Base-by-base conservation (phyloP, 2,888 invertebrate genomes). In the Drosophila siamana region DNA sequence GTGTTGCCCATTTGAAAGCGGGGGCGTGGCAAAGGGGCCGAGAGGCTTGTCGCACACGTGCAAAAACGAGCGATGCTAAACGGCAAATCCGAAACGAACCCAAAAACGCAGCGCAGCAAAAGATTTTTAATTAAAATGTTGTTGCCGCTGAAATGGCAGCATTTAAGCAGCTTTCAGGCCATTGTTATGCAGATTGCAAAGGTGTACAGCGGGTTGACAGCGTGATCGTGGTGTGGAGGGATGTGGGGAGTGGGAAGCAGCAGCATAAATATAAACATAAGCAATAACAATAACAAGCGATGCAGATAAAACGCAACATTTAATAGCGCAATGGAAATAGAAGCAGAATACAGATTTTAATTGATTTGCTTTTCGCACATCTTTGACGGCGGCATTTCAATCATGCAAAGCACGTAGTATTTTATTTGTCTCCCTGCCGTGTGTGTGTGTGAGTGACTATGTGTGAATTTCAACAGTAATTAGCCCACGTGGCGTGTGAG, bases 61-160 rank as follows among this genome's bases (percentile, higher is more conserved):
- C 62, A 70, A 70, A 66, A 46, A 22, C n/a, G 40, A n/a, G 30
- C 41, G 30, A 69, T 56, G 48, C 51, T 36, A 51, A 71, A 57
- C 7, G 19, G 22, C 13, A 50, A 64, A 54, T 40, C 44, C 40
- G 19, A 50, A 38, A 15, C 41, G 41, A 40, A 40, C 22, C 52
- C 52, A 28, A 50, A 69, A 69, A 74, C 69, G 75, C 71, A 74
- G 55, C 44, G 44, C 73, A 60, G 30, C 57, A 62, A 61, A 75
- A 70, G 59, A 57, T 59, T 71, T 76, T 77, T 79, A 79, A 77
- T 79, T 70, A 75, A 79, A 79, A 70, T 75, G 56, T 60, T 63
- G 59, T 52, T 57, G 46, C 33, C 59, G 26, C 16, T 30, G 44
- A 71, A 74, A 76, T 64, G 69, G 69, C 59, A 57, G 50, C 76